Evolutionary conservation across 2,797 vertebrate genomes (phyloP).

Genomic region (Tachyglossus aculeatus): DNA sequence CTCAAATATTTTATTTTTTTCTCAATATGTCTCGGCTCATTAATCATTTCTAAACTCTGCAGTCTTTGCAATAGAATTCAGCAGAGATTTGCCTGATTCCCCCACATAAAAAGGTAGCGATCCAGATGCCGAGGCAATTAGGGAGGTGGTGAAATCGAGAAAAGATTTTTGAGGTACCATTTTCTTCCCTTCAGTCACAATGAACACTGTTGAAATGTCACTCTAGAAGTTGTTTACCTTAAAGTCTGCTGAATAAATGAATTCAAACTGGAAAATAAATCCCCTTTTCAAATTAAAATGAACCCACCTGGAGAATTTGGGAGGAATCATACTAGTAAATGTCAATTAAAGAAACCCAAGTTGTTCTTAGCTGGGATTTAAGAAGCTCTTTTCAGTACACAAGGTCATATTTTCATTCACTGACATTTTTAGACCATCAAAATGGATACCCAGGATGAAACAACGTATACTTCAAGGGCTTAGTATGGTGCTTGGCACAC

Average conservation of each 20-base stretch:
- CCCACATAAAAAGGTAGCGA: background rate
- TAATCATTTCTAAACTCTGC: background rate
- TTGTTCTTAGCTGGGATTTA: no score
- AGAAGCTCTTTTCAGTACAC: no score
- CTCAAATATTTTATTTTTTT: background rate
- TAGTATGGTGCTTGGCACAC: no score
- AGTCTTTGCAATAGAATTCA: background rate
- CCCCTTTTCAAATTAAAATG: slow-evolving; percentile 50
- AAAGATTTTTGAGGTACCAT: slow-evolving; percentile 41
- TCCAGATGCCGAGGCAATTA: slow-evolving; percentile 6
- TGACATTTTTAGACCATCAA: no score
- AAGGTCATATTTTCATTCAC: no score
- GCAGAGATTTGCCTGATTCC: background rate
- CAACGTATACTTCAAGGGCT: background rate
- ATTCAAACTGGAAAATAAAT: slow-evolving; percentile 40
- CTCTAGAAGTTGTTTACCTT: slow-evolving; percentile 13
- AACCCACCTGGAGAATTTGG: slow-evolving; percentile 47
- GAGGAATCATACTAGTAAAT: slow-evolving; percentile 33
- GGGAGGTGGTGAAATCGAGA: slow-evolving; percentile 14
- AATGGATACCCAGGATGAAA: background rate
- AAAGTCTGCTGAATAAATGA: slow-evolving; percentile 16
- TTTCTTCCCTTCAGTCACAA: background rate
- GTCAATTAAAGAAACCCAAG: slow-evolving; percentile 56
- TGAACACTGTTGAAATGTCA: background rate
- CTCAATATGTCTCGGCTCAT: background rate